Evolutionary conservation across 2,888 invertebrate genomes (phyloP), one percentile per base, ranked within the genome.

Genomic region (Calliscelio sp.): DNA sequence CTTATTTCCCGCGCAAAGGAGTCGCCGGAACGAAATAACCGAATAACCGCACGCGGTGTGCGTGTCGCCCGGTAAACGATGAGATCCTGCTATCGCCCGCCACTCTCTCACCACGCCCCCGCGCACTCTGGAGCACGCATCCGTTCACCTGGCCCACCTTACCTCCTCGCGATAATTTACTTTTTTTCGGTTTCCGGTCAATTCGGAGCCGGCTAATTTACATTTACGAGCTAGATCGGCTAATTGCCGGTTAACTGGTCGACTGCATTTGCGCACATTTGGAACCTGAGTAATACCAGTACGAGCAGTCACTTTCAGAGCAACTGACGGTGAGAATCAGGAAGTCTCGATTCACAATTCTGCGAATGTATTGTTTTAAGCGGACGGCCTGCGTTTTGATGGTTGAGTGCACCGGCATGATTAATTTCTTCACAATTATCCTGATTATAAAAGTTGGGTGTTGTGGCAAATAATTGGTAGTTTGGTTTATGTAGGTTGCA

Each of bases 231-330:
- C 87, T 89, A 90, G 90, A 93, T 93, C 92, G 91, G 91, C 90
- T 93, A 93, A 93, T 93, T 92, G 92, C 93, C 92, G 93, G 93
- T 93, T 93, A 91, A 93, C 92, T 90, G 92, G 92, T 92, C 90
- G 90, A 91, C 87, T 91, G 92, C 90, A 86, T 90, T 90, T 89
- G 88, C 81, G 80, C 75, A 89, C 88, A 88, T 89, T 90, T 89
- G 87, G 88, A 86, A 80, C 87, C 85, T 86, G n/a, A n/a, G n/a
- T n/a, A n/a, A n/a, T n/a, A n/a, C n/a, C n/a, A n/a, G n/a, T n/a
- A 86, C 11, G 4, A 7, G 18, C 7, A n/a, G 14, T 22, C 20
- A 16, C 78, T 70, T 32, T 16, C 41, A 20, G 24, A 16, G 65
- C 70, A 75, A 71, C 81, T 74, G 75, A 25, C 75, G 70, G 44